Evolutionary conservation across 2,888 invertebrate genomes (phyloP), one percentile per base, ranked within the genome.

Genomic region (Plemyria rubiginata): DNA sequence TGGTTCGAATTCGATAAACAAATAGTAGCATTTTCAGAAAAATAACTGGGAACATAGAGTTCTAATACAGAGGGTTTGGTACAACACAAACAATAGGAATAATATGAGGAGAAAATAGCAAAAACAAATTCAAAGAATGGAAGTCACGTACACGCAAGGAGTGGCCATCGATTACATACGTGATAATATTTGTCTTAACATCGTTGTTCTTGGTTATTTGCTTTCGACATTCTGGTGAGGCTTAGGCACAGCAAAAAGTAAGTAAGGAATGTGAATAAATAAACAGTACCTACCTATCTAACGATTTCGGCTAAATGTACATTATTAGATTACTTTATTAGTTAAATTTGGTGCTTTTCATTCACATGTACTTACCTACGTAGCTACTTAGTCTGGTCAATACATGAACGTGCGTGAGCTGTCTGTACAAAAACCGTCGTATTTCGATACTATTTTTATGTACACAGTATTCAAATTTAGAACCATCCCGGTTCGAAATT

Each of bases 141-240:
- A 73, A 75, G 82, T 86, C 90, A 90, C 91, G 91, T 91, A 79
- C 70, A 65, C 66, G 56, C 66, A 73, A 78, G 78, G 80, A 80
- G 74, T 78, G 80, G 76, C 81, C 83, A 80, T 80, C 78, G 80
- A 75, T 80, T 80, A 80, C 61, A 74, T 74, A 77, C 91, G 91
- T 92, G 91, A 90, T 85, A 88, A 80, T 87, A 92, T 91, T 88
- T 86, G 83, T 83, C 81, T 85, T 78, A 52, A 51, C 68, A 63
- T 65, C 66, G 62, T 54, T 57, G 53, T 60, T 62, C 55, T 70
- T 67, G 68, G 63, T 60, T 71, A 59, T 68, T 67, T 60, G 74
- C 71, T 74, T 32, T 63, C 46, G 43, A 55, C 38, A 75, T 75
- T 76, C 76, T 67, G n/a, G 9, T 29, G 69, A 38, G 49, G 75